A percentile compares a stretch with the other conserved stretches of the same genome.
Evolutionary conservation across 2,797 vertebrate genomes (phyloP).

Genomic region (Coregonus ussuriensis): DNA sequence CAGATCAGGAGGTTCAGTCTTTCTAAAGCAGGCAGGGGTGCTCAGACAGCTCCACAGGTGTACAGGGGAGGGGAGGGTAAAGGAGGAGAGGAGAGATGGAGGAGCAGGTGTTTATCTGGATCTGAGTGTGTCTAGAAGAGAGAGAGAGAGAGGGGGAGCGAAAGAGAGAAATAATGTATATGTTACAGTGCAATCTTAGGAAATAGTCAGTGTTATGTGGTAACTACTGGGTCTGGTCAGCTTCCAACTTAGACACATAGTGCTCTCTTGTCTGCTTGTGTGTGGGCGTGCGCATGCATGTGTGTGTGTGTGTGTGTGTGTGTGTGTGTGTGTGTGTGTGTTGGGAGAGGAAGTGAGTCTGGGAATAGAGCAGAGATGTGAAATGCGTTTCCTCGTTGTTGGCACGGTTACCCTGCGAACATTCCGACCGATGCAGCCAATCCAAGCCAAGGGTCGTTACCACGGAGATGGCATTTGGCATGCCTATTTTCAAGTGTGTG

Average conservation of each 20-base stretch:
- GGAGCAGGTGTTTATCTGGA: not conserved
- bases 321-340: conserved; percentile 18
- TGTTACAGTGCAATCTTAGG: not conserved
- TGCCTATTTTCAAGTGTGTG: conserved; percentile 48
- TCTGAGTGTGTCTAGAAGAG: not conserved
- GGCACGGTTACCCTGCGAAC: conserved; percentile 61
- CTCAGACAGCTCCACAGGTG: no score
- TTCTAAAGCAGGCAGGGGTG: no score
- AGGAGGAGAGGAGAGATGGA: not conserved
- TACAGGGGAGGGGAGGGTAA: not conserved
- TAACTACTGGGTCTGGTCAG: not conserved
- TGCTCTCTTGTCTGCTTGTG: not conserved
- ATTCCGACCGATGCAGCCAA: conserved; percentile 58
- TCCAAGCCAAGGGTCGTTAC: conserved; percentile 77
- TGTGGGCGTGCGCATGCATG: conserved; percentile 22
- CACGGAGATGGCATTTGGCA: conserved; percentile 75
- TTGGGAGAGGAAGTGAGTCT: conserved; percentile 62
- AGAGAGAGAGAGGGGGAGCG: not conserved
- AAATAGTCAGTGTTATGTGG: not conserved
- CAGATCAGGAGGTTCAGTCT: no score
- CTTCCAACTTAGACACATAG: not conserved
- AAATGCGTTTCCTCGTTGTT: conserved; percentile 64
- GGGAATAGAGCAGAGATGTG: conserved; percentile 55
- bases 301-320: conserved; percentile 10
- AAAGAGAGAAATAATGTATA: not conserved